A percentile compares a stretch with the other conserved stretches of the same genome.
Conservation (phyloP, 2,888 invertebrate species). For the Agriotes lineatus region DNA sequence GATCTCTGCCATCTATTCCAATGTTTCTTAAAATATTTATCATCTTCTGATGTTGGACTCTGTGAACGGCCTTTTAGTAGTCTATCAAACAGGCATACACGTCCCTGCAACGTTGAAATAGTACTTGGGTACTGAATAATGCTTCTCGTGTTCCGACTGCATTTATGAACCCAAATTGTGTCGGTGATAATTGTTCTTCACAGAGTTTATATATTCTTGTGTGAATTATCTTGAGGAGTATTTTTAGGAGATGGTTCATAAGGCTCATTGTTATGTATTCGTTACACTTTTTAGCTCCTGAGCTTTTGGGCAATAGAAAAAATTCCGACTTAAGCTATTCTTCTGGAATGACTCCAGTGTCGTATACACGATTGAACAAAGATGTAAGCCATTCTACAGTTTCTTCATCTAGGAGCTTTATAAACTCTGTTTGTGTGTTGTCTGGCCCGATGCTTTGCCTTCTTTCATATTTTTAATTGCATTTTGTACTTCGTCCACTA, state of each 20-base stretch:
- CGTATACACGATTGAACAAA: neutral
- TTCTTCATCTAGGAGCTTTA: neutral
- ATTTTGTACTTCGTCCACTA: too few species aligned
- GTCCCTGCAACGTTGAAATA: neutral
- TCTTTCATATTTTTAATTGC: too few species aligned
- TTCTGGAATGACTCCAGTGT: neutral
- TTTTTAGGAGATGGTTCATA: neutral
- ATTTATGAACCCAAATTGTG: neutral
- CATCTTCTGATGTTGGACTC: neutral
- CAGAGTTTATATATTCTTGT: neutral
- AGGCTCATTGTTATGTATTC: neutral
- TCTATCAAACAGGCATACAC: neutral
- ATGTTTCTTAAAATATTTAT: neutral
- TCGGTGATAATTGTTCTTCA: neutral
- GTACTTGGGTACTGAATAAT: neutral
- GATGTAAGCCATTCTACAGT: neutral
- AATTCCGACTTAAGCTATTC: neutral
- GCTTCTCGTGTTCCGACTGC: too few species aligned
- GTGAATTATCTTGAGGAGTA: neutral
- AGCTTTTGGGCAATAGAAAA: neutral
- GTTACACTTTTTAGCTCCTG: neutral
- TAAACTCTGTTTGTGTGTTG: neutral
- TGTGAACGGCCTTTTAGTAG: neutral
- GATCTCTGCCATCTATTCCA: neutral
- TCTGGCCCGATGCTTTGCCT: neutral